Evolutionary conservation across 2,797 vertebrate genomes (phyloP), one percentile per base, ranked within the genome.

Genomic region (Lindbergichthys nudifrons): DNA sequence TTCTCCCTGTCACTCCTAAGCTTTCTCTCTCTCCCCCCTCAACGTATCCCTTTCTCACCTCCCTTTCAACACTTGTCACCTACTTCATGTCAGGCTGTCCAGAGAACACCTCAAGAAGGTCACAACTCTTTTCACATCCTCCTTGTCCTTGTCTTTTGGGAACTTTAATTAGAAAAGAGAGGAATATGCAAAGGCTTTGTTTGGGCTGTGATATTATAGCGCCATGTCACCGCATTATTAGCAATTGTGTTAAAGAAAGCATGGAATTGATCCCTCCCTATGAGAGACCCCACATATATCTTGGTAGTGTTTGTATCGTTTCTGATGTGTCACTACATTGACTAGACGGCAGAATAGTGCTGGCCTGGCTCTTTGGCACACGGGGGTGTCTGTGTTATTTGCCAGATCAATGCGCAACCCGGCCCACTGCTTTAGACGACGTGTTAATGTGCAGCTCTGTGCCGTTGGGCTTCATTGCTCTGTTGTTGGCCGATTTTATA

Each of bases 31-130:
- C 81, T 70, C 60, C 71, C 83, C 70, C 45, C 62, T 61, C 58
- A 75, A 71, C 83, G 59, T 63, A 64, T 90, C 75, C 76, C 70
- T 85, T 87, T 89, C 87, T 89, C 88, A 83, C 90, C 75, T 90
- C 70, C 81, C 81, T 88, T 90, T 92, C 88, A 92, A 87, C 90
- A 89, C 88, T 89, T 92, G 89, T 92, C 92, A 92, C 87, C 91
- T 86, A 84, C 81, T 87, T 91, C 85, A 80, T 88, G 87, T 88
- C 85, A 84, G 83, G 79, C 84, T 86, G 88, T 82, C 89, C 82
- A 83, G 71, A 76, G 88, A 85, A 81, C 83, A 79, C 74, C 47
- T 36, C 57, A 69, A 77, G 83, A 90, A 92, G 92, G 90, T 92
- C 92, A 87, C 72, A 71, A 77, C 68, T 80, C 68, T 66, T 80